A percentile compares a stretch with the other conserved stretches of the same genome.
These are phyloP conservation scores for Colletes collaris DNA, from an alignment of 2,888 invertebrate species.

Conservation along the genomic window DNA sequence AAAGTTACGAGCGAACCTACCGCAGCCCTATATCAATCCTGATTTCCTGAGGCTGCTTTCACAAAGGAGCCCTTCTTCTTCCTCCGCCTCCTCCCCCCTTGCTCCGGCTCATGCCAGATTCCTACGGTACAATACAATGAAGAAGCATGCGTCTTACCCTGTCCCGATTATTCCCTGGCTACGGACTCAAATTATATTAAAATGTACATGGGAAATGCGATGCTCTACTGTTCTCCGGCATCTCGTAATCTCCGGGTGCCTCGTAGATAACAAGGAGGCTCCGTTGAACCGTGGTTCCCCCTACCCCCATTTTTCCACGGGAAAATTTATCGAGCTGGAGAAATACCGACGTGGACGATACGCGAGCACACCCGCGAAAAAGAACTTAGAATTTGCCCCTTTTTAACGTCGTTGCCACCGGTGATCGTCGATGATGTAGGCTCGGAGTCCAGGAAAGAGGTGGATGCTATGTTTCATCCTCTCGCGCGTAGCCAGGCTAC, in stretches of 20 bases:
- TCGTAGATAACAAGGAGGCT: background rate
- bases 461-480: background rate
- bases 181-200: slow-evolving; percentile 63
- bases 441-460: too few species aligned
- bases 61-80: slow-evolving; percentile 69
- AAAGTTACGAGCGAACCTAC: slow-evolving; percentile 76
- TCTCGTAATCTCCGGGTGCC: background rate
- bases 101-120: slow-evolving; percentile 52
- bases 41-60: slow-evolving; percentile 73
- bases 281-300: too few species aligned
- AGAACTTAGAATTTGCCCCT: too few species aligned
- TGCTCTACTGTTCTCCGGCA: slow-evolving; percentile 9
- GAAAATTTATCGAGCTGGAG: too few species aligned
- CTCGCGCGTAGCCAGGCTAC: background rate
- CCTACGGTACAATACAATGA: slow-evolving; percentile 66
- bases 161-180: slow-evolving; percentile 62
- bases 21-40: slow-evolving; percentile 77
- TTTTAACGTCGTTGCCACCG: too few species aligned
- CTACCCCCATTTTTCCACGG: too few species aligned
- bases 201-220: slow-evolving; percentile 46
- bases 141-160: slow-evolving; percentile 64
- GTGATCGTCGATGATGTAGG: too few species aligned
- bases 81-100: slow-evolving; percentile 34
- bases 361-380: too few species aligned
- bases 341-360: too few species aligned